These are phyloP conservation scores for Graphium colonna DNA, from an alignment of 2,888 invertebrate genomes.

Conservation along the genomic window DNA sequence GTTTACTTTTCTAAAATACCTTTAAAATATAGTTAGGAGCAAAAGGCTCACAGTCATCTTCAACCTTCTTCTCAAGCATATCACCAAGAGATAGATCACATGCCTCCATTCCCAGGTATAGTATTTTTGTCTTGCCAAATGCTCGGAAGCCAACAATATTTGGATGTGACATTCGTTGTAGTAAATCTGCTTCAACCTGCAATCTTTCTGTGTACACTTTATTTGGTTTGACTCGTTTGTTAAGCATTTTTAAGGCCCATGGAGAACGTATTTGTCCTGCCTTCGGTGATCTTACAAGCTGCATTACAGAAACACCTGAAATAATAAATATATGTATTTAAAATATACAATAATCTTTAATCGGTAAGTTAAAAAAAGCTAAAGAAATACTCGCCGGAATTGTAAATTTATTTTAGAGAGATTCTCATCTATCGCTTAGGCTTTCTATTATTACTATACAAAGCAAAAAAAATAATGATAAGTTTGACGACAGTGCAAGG, in stretches of 20 bases:
- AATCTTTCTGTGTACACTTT: slow-evolving; percentile 78
- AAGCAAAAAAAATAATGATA: neutral
- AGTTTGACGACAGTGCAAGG: too few species aligned
- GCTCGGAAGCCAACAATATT: slow-evolving; percentile 90
- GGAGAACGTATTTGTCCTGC: slow-evolving; percentile 86
- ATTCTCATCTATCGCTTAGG: neutral
- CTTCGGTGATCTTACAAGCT: slow-evolving; percentile 85
- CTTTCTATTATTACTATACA: too few species aligned
- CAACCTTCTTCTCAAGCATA: slow-evolving; percentile 84
- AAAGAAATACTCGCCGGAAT: too few species aligned
- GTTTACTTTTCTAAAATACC: slow-evolving; percentile 39
- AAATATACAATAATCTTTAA: neutral
- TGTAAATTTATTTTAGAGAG: neutral
- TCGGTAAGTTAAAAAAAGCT: too few species aligned
- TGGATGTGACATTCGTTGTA: slow-evolving; percentile 85
- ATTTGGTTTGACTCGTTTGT: slow-evolving; percentile 68
- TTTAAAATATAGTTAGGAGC: slow-evolving; percentile 82
- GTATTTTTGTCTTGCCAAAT: slow-evolving; percentile 72
- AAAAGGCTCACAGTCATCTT: slow-evolving; percentile 80
- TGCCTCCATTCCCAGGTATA: slow-evolving; percentile 89
- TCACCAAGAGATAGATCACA: slow-evolving; percentile 86
- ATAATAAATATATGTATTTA: slow-evolving; percentile 13
- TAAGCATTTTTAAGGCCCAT: slow-evolving; percentile 91
- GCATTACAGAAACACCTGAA: slow-evolving; percentile 88
- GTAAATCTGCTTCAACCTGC: slow-evolving; percentile 85